Conservation (phyloP, 37 sponge, comb jelly and placozoan species). For the Hexactinellida sp. region DNA sequence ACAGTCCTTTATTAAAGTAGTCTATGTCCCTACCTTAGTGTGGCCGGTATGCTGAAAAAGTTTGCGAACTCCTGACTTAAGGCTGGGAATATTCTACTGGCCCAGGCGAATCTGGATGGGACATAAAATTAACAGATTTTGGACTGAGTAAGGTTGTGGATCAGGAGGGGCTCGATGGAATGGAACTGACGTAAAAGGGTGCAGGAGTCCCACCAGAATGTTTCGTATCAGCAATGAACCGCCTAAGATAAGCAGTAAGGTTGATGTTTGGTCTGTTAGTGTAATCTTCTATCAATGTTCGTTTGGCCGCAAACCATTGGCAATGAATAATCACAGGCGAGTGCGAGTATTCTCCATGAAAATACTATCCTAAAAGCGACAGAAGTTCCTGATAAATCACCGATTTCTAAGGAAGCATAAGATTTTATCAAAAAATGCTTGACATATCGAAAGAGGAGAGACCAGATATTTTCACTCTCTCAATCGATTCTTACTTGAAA, state of each 20-base stretch:
- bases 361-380: constrained; percentile 82
- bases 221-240: constrained; percentile 72
- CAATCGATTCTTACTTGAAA: constrained; percentile 59
- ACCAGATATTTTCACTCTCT: constrained; percentile 57
- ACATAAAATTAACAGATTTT: constrained; percentile 88
- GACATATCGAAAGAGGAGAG: constrained; percentile 54
- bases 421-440: constrained; percentile 76
- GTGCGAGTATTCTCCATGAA: constrained; percentile 83
- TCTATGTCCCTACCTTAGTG: no score
- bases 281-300: constrained; percentile 86
- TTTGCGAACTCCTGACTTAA: constrained; percentile 94
- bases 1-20: no score
- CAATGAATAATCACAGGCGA: constrained; percentile 77
- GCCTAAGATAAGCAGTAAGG: constrained; percentile 84
- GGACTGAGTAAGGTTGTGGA: constrained; percentile 91
- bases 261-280: constrained; percentile 94
- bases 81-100: constrained; percentile 88
- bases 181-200: constrained; percentile 97
- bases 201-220: constrained; percentile 96
- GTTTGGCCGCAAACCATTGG: constrained; percentile 81
- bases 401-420: constrained; percentile 67
- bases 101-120: constrained; percentile 49
- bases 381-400: constrained; percentile 60
- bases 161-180: constrained; percentile 51
- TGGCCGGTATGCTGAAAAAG: no score